These are phyloP conservation scores for Stylophora pistillata DNA, from an alignment of 64 coral and sea anemone genomes.

Conservation along the genomic window DNA sequence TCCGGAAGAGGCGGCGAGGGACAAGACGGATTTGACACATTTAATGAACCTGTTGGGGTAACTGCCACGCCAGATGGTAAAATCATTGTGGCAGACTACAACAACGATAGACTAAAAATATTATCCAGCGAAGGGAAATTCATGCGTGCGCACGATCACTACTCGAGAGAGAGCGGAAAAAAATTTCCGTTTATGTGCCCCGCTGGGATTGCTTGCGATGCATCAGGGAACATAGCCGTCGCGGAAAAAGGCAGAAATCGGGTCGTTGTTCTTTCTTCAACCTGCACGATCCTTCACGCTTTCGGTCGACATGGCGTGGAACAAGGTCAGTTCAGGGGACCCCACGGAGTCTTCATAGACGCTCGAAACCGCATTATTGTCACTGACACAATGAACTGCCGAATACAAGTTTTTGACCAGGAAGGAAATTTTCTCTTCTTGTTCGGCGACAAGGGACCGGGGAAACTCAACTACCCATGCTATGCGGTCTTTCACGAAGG, in stretches of 20 bases:
- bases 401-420: constrained; percentile 83
- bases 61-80: constrained; percentile 48
- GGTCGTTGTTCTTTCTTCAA: constrained; percentile 34
- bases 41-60: constrained; percentile 78
- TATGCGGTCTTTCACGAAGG: constrained; percentile 59
- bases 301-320: constrained; percentile 72
- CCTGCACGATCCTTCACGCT: constrained; percentile 10
- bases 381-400: constrained; percentile 72
- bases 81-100: constrained; percentile 74
- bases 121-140: constrained; percentile 63
- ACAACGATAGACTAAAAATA: constrained; percentile 76
- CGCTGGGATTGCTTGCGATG: constrained; percentile 43
- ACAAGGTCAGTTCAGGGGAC: constrained; percentile 54
- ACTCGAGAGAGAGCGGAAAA: constrained; percentile 41
- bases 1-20: constrained; percentile 18
- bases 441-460: constrained; percentile 78
- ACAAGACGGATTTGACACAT: constrained; percentile 26
- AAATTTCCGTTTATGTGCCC: constrained; percentile 44
- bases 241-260: constrained; percentile 51
- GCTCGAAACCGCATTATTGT: constrained; percentile 65
- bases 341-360: constrained; percentile 70
- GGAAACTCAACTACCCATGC: constrained; percentile 51
- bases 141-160: constrained; percentile 27
- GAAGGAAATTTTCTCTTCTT: constrained; percentile 78
- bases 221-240: constrained; percentile 36